A percentile compares a stretch with the other conserved stretches of the same genome.
Evolutionary conservation across 2,888 invertebrate species (phyloP).

Genomic region (Mythimna vitellina): DNA sequence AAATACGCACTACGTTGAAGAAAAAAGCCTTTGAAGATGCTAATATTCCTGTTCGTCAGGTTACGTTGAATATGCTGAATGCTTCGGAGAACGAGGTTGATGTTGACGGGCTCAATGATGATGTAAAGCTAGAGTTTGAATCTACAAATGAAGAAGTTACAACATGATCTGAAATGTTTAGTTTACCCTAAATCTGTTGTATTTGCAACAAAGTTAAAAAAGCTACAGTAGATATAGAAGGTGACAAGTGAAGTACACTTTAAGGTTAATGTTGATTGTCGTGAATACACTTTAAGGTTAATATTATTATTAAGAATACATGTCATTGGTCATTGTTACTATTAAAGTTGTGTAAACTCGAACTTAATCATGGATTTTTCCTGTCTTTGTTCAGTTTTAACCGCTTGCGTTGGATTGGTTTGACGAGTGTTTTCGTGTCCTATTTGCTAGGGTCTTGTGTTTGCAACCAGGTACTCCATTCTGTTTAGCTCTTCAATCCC

Average conservation of each 20-base stretch:
- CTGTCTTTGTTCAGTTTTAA: too few relatives aligned
- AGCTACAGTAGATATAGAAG: constrained; percentile 34
- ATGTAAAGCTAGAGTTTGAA: constrained; percentile 96
- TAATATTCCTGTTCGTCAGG: constrained; percentile 94
- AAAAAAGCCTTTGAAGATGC: constrained; percentile 97
- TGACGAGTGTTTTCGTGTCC: too few relatives aligned
- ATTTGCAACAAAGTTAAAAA: constrained; percentile 16
- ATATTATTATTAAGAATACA: constrained; percentile 16
- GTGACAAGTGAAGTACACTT: constrained; percentile 28
- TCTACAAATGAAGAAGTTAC: constrained; percentile 94
- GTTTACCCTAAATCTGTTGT: constrained; percentile 44
- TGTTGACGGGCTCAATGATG: constrained; percentile 95
- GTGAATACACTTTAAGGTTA: constrained; percentile 15
- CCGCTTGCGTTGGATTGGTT: too few relatives aligned
- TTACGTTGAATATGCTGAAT: constrained; percentile 98
- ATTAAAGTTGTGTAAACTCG: neutral
- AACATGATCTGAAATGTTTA: constrained; percentile 82
- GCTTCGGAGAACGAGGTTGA: constrained; percentile 97
- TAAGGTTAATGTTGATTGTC: neutral
- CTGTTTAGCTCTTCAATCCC: too few relatives aligned
- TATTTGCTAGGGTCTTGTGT: too few relatives aligned
- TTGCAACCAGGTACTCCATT: too few relatives aligned
- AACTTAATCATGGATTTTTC: constrained; percentile 1
- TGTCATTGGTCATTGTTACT: constrained; percentile 15
- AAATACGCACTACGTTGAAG: constrained; percentile 96